phyloP scores from a whole-genome alignment of 2,113 vertebrate genomes.

The Marmota monax region DNA sequence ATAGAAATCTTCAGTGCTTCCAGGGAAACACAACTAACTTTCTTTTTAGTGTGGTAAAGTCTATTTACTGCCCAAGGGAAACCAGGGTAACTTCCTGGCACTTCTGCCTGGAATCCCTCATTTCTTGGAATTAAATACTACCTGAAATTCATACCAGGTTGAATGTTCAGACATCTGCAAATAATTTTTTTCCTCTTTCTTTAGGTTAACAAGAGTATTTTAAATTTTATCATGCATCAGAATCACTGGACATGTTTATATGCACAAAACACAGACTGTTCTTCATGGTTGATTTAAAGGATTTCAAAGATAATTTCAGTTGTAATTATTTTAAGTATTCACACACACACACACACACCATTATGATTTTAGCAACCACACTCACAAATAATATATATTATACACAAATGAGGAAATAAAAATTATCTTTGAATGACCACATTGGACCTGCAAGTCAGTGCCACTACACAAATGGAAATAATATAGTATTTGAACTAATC shows the following conservation, averaged over 20 bases:
- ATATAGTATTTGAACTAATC: neutral
- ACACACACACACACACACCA: too few relatives aligned
- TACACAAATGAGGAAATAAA: neutral
- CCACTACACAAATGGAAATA: neutral
- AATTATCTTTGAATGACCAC: slow-evolving; percentile 4
- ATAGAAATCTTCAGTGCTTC: neutral
- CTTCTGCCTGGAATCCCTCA: neutral
- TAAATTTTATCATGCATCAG: slow-evolving; percentile 1
- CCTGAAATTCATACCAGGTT: neutral
- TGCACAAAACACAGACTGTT: neutral
- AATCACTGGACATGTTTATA: neutral
- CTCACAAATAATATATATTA: too few relatives aligned
- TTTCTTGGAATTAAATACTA: neutral
- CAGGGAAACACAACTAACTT: neutral
- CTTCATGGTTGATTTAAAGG: slow-evolving; percentile 16
- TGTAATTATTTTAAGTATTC: slow-evolving; percentile 49
- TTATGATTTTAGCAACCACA: too few relatives aligned
- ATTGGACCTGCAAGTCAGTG: neutral
- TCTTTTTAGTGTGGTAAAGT: neutral
- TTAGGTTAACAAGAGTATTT: neutral
- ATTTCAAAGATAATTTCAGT: neutral
- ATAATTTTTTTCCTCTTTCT: neutral
- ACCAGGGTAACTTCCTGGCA: neutral
- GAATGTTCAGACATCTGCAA: neutral
- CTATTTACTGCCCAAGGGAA: neutral